These are phyloP conservation scores for Darwinula stevensoni DNA, from an alignment of 2,888 invertebrate species.

Conservation along the genomic window DNA sequence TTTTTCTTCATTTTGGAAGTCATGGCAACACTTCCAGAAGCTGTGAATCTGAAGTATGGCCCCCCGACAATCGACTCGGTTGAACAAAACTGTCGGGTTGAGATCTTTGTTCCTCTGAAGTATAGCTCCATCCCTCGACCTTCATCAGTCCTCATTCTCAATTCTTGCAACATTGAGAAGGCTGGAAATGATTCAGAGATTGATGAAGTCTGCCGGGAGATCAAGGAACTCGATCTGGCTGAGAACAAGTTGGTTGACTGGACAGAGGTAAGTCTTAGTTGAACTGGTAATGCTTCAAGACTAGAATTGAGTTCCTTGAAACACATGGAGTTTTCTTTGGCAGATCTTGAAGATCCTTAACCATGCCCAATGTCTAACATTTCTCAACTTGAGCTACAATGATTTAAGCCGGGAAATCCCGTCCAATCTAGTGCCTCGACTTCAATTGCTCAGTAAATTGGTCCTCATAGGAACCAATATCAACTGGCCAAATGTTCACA, in stretches of 20 bases:
- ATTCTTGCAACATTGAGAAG: conserved; percentile 66
- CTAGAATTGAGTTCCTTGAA: neutral
- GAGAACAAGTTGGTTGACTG: conserved; percentile 64
- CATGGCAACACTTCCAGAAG: conserved; percentile 76
- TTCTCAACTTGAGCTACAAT: conserved; percentile 76
- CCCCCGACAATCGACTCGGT: conserved; percentile 23
- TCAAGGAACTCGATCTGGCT: conserved; percentile 77
- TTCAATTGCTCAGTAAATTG: conserved; percentile 32
- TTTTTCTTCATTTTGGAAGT: no score
- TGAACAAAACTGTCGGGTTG: conserved; percentile 31
- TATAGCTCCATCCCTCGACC: conserved; percentile 33
- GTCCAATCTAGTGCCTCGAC: conserved; percentile 8
- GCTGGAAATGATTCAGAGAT: conserved; percentile 54
- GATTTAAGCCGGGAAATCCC: conserved; percentile 19
- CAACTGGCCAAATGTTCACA: conserved; percentile 51
- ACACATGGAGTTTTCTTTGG: conserved; percentile 10
- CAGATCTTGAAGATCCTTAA: conserved; percentile 57
- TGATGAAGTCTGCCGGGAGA: conserved; percentile 51
- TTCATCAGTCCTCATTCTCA: conserved; percentile 34
- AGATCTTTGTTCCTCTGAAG: conserved; percentile 42
- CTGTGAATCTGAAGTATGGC: conserved; percentile 58
- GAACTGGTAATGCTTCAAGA: conserved; percentile 5
- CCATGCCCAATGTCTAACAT: conserved; percentile 61
- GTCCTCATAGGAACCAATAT: conserved; percentile 64
- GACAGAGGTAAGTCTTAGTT: conserved; percentile 34